Evolutionary conservation across 2,888 invertebrate genomes (phyloP), one percentile per base, ranked within the genome.

Genomic region (Octonoba sinensis): DNA sequence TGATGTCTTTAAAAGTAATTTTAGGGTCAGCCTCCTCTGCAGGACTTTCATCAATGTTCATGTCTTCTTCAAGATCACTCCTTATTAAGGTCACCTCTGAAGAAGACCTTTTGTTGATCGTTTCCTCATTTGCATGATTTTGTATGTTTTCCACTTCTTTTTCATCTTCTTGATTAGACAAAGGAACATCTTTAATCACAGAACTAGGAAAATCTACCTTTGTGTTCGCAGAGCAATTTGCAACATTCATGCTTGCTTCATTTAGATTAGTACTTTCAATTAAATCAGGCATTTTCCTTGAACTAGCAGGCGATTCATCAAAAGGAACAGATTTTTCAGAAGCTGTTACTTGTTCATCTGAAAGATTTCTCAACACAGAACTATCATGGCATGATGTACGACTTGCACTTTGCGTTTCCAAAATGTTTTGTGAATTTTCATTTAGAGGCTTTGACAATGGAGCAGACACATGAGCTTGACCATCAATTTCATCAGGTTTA

Each of bases 391-490:
- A 36, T 36, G 11, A 8, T 8, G 36, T 36, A 1, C 11, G 36
- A 36, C 36, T 36, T 36, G 36, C 11, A 36, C 36, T 36, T 8
- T 36, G 36, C 11, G 36, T 36, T 36, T 36, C 36, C 8, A 36
- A 36, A 36, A 11, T 36, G 11, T 36, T 36, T 1, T 13, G 36
- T 22, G 57, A 36, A 18, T 18, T 57, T 49, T 66, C 66, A 18
- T n/a, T 44, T 2, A 46, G n/a, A 18, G 49, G 47, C 15, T 71
- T 60, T n/a, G 70, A 20, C n/a, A 84, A 71, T 11, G 83, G 83
- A 18, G 54, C 22, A 13, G 73, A 66, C n/a, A 83, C 75, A 64
- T 84, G 82, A 15, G 84, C 84, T 67, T 84, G 84, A 13, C 79
- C 57, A 24, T 71, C 77, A 27, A 82, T 49, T 59, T 59, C 54